phyloP scores from a whole-genome alignment of 2,113 vertebrate genomes.

The Erpornis zantholeuca region DNA sequence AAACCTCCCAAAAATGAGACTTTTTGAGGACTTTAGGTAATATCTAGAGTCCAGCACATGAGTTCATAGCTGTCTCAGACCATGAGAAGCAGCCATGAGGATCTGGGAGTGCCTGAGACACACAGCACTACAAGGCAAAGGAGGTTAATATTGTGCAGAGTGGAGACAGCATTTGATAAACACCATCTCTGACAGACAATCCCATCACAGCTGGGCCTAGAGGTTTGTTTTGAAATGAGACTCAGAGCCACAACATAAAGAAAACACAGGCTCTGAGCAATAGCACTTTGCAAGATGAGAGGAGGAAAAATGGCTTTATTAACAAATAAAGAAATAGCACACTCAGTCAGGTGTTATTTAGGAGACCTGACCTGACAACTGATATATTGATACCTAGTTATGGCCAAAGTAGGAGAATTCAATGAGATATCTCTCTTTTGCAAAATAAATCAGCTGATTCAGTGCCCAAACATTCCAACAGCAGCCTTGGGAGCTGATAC shows the following conservation, averaged over 20 bases:
- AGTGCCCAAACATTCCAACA: neutral
- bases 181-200: neutral
- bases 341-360: constrained; percentile 8
- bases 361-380: neutral
- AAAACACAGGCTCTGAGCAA: neutral
- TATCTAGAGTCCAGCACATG: neutral
- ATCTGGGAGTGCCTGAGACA: neutral
- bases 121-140: neutral
- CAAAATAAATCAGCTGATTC: neutral
- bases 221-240: neutral
- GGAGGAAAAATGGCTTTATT: constrained; percentile 11
- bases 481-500: neutral
- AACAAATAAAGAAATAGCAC: neutral
- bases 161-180: neutral
- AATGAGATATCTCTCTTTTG: neutral
- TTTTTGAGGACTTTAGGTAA: neutral
- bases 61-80: neutral
- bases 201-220: neutral
- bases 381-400: constrained; percentile 11
- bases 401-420: neutral
- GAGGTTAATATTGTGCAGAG: neutral
- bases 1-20: neutral
- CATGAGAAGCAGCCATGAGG: neutral
- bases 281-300: neutral
- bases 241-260: neutral